Base-by-base conservation (phyloP, 2,888 invertebrate genomes). In the Yponomeuta malinellus region DNA sequence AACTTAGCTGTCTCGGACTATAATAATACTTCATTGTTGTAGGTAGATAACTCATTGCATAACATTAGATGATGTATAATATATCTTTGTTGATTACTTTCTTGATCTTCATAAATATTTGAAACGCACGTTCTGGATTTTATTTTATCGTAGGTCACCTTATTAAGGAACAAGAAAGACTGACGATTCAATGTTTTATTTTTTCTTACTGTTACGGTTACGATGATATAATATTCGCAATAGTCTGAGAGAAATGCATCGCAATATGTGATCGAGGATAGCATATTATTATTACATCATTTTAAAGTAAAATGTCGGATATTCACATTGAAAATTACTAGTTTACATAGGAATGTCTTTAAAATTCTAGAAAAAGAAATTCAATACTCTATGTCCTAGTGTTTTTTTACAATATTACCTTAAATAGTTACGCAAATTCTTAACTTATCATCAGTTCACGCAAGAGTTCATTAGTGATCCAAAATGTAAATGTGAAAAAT, bases 91-190 rank as follows among this genome's bases (percentile, higher is more conserved):
- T 92, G 73, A 75, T 73, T 72, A 73, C 77, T 73, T 89, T 88
- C 77, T 86, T 86, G 70, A 90, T 93, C 87, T 93, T 94, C 85
- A 93, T 89, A 89, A 90, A 90, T 88, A 90, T 88, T 90, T 90
- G 90, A 90, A 88, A 90, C 83, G 78, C 84, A 85, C 70, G 69
- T 74, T 43, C 73, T 77, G 64, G 69, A 77, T 83, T 76, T 74
- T 78, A 80, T 84, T 73, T 68, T 23, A 48, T 48, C 52, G 37
- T 37, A 37, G 37, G 37, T 12, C 52, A 15, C 29, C 31, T 31
- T 10, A 8, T 10, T 64, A 31, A 33, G 33, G 0, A 64, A 43
- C 43, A 64, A 64, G 29, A 64, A 12, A 31, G 10, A 4, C 52
- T 59, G 52, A 59, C 3, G 3, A 15, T 59, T 15, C 52, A 59